These are phyloP conservation scores for Conus ventricosus DNA, from an alignment of 1,140 invertebrate genomes.

Conservation along the genomic window DNA sequence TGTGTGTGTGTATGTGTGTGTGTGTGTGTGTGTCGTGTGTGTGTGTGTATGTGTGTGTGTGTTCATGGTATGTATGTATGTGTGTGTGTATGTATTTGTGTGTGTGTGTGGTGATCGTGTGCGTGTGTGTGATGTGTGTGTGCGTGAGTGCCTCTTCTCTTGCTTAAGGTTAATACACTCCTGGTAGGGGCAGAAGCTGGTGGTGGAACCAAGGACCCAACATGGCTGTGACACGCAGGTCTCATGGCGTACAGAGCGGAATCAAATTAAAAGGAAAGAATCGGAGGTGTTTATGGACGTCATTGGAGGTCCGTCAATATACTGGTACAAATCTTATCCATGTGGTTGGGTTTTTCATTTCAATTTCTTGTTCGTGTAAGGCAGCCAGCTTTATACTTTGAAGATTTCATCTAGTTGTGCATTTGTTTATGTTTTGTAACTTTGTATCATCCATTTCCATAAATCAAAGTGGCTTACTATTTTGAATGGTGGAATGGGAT, in stretches of 20 bases:
- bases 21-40: neutral
- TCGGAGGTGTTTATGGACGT: slow-evolving; percentile 99
- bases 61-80: no score
- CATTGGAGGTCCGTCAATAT: slow-evolving; percentile 99
- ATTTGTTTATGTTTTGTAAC: no score
- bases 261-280: slow-evolving; percentile 99
- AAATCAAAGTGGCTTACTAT: no score
- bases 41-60: neutral
- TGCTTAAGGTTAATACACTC: slow-evolving; percentile 83
- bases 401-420: no score
- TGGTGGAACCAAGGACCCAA: slow-evolving; percentile 97
- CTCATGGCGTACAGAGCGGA: slow-evolving; percentile 98
- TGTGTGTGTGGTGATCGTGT: neutral
- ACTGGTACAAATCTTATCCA: slow-evolving; percentile 76
- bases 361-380: no score
- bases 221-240: slow-evolving; percentile 99
- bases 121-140: neutral
- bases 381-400: no score
- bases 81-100: neutral
- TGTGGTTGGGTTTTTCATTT: no score
- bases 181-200: slow-evolving; percentile 98
- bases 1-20: neutral
- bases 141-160: neutral
- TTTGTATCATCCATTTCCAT: no score
- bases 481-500: no score